Percentiles rank a stretch among this genome's conserved stretches.
Evolutionary conservation across 2,888 invertebrate genomes (phyloP).

Genomic region (Drosophila nr. perissopoda): DNA sequence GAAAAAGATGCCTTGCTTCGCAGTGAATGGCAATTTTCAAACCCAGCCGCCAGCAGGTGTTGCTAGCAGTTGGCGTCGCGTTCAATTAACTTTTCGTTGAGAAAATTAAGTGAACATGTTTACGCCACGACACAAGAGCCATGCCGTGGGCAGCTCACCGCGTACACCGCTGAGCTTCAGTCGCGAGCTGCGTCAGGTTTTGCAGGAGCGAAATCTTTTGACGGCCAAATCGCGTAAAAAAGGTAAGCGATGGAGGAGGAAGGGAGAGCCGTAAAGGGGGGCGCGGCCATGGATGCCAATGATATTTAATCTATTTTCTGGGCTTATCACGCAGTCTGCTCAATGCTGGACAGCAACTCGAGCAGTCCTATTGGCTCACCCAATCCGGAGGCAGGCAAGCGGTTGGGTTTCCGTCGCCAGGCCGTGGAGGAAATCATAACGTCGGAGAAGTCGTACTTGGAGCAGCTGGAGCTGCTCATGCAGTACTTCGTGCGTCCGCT

Average conservation of each 20-base stretch:
- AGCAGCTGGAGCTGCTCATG: conserved; percentile 88
- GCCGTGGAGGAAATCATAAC: conserved; percentile 89
- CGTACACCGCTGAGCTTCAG: conserved; percentile 86
- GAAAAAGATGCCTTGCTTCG: background rate
- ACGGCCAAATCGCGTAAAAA: conserved; percentile 87
- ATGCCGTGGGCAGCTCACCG: conserved; percentile 57
- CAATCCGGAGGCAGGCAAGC: conserved; percentile 80
- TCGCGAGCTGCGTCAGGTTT: conserved; percentile 87
- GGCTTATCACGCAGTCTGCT: conserved; percentile 85
- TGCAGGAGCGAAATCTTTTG: conserved; percentile 88
- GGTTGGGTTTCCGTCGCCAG: conserved; percentile 85
- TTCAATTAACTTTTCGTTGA: conserved; percentile 34
- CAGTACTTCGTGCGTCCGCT: conserved; percentile 88
- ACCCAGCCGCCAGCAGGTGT: conserved; percentile 71
- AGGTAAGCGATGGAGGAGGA: conserved; percentile 82
- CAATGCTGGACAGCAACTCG: conserved; percentile 85
- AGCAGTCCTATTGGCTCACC: conserved; percentile 68
- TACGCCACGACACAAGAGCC: conserved; percentile 73
- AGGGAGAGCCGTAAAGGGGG: background rate
- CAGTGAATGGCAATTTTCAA: conserved; percentile 51
- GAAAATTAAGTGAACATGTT: conserved; percentile 66
- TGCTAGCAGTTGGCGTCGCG: conserved; percentile 56
- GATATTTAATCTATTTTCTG: background rate
- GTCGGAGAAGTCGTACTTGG: conserved; percentile 89
- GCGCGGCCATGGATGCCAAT: background rate